Conservation (phyloP, 2,113 vertebrate species). For the mouse (Mus musculus) region DNA sequence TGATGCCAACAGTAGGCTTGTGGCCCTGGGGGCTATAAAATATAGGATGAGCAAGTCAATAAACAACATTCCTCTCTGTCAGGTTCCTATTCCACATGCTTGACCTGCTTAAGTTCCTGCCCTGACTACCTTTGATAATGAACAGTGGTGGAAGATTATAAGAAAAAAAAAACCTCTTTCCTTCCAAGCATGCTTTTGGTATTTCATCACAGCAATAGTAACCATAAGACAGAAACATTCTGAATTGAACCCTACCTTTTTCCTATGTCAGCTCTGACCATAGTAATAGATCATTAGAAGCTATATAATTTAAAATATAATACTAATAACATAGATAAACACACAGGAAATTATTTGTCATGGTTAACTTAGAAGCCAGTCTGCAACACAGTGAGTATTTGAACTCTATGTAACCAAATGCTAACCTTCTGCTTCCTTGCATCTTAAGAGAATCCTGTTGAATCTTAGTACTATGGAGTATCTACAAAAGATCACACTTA, state of each 20-base stretch:
- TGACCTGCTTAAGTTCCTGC: background rate
- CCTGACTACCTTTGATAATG: background rate
- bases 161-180: background rate
- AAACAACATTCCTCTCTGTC: background rate
- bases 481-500: constrained; percentile 21
- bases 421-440: background rate
- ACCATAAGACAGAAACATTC: background rate
- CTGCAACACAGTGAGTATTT: background rate
- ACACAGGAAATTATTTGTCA: background rate
- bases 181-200: background rate
- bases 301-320: background rate
- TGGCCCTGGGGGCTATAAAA: background rate
- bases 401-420: background rate
- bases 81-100: background rate
- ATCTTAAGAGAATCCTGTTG: background rate
- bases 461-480: background rate
- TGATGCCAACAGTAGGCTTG: background rate
- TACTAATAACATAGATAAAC: background rate
- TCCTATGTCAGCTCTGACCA: background rate
- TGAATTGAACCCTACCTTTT: background rate
- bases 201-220: background rate
- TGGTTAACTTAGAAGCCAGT: constrained; percentile 8
- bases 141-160: background rate
- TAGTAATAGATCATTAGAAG: background rate
- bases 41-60: background rate